phyloP scores from a whole-genome alignment of 2,113 vertebrate genomes.

The Sisor rabdophorus region DNA sequence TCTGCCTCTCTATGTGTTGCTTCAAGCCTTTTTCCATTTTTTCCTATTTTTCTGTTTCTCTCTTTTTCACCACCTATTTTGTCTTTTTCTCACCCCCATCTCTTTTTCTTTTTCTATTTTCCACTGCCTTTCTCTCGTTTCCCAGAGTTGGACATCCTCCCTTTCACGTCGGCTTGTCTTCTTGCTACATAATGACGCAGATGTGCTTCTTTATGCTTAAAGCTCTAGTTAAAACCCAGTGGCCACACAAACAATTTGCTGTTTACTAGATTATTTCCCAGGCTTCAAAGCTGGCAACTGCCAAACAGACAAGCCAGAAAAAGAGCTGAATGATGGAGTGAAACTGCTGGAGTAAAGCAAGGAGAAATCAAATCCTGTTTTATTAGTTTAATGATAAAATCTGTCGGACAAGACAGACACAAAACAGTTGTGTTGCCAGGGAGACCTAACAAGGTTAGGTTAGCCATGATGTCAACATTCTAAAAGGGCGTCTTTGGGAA shows the following conservation, averaged over 20 bases:
- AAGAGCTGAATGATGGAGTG: background rate
- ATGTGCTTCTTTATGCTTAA: slow-evolving; percentile 27
- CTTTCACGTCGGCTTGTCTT: slow-evolving; percentile 31
- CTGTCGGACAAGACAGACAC: background rate
- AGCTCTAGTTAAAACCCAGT: slow-evolving; percentile 44
- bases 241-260: slow-evolving; percentile 17
- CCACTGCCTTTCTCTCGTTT: background rate
- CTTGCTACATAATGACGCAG: slow-evolving; percentile 48
- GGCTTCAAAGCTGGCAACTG: background rate
- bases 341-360: background rate
- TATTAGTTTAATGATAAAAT: background rate
- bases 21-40: background rate
- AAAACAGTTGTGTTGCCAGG: background rate
- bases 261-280: slow-evolving; percentile 10
- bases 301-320: background rate
- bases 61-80: background rate
- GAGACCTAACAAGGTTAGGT: background rate
- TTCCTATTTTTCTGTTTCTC: background rate
- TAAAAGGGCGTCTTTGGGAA: background rate
- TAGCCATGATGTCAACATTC: background rate
- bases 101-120: background rate
- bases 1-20: background rate
- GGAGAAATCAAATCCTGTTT: slow-evolving; percentile 14
- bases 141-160: slow-evolving; percentile 42
- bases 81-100: background rate